Percentiles rank a stretch among this genome's conserved stretches.
phyloP scores from a whole-genome alignment of 2,888 invertebrate genomes.

The Orchesellides sinensis region DNA sequence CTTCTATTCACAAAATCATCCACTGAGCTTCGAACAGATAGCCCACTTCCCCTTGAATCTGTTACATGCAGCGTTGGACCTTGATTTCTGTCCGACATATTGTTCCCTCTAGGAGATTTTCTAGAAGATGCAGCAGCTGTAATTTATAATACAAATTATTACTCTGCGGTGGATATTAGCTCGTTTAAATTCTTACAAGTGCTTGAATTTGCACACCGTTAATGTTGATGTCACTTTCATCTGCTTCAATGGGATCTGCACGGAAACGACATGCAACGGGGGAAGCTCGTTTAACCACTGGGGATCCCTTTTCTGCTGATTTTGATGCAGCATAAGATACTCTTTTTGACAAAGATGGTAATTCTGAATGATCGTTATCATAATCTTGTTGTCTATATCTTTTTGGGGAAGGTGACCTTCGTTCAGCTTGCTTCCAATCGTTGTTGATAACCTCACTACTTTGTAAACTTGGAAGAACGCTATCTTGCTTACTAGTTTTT shows the following conservation, averaged over 20 bases:
- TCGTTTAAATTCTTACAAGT: too few relatives aligned
- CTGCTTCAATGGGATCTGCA: constrained; percentile 21
- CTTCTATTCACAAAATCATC: constrained; percentile 31
- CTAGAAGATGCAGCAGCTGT: not conserved
- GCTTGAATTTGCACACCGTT: too few relatives aligned
- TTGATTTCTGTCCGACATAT: too few relatives aligned
- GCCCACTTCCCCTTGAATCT: not conserved
- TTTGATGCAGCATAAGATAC: constrained; percentile 19
- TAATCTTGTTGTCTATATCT: too few relatives aligned
- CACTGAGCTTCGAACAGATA: not conserved
- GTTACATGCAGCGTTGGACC: too few relatives aligned
- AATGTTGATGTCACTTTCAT: constrained; percentile 34
- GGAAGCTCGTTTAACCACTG: constrained; percentile 1
- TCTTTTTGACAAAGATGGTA: too few relatives aligned
- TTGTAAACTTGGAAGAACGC: not conserved
- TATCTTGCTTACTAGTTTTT: not conserved
- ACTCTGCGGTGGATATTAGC: not conserved
- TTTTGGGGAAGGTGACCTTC: not conserved
- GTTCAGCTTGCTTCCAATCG: not conserved
- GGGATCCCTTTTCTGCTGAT: not conserved
- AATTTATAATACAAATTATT: too few relatives aligned
- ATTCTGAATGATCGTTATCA: too few relatives aligned
- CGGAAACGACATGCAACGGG: constrained; percentile 17
- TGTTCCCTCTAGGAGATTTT: too few relatives aligned
- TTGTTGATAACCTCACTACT: not conserved